Conservation (phyloP, 2,113 vertebrate species). For the Columbina picui region DNA sequence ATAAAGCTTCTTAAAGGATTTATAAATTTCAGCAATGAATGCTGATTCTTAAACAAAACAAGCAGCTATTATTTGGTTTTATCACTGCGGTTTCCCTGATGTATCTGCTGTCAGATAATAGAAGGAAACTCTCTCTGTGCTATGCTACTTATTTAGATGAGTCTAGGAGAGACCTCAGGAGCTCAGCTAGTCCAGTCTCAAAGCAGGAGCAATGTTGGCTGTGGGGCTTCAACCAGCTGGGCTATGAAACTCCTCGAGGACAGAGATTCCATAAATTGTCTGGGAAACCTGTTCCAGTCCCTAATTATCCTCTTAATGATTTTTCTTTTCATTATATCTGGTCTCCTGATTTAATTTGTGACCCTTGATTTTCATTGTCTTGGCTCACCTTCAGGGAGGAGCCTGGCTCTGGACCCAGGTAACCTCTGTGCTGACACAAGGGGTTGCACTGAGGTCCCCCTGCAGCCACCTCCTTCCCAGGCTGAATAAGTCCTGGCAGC, state of each 20-base stretch:
- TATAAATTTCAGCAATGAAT: conserved; percentile 6
- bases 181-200: neutral
- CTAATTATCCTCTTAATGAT: neutral
- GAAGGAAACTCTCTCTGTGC: neutral
- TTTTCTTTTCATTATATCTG: neutral
- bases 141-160: neutral
- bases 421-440: neutral
- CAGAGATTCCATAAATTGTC: neutral
- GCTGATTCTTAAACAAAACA: conserved; percentile 22
- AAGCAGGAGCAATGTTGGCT: neutral
- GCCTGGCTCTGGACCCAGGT: neutral
- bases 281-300: neutral
- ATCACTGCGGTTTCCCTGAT: neutral
- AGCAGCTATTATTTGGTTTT: neutral
- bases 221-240: neutral
- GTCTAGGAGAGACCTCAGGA: neutral
- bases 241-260: neutral
- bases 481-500: no score
- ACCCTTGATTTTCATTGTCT: neutral
- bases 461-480: neutral
- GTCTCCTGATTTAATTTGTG: neutral
- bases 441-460: neutral
- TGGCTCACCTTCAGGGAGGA: neutral
- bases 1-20: neutral
- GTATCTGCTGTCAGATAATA: neutral